Conservation (phyloP, 2,797 vertebrate genomes). For the Simalia tracyae region DNA sequence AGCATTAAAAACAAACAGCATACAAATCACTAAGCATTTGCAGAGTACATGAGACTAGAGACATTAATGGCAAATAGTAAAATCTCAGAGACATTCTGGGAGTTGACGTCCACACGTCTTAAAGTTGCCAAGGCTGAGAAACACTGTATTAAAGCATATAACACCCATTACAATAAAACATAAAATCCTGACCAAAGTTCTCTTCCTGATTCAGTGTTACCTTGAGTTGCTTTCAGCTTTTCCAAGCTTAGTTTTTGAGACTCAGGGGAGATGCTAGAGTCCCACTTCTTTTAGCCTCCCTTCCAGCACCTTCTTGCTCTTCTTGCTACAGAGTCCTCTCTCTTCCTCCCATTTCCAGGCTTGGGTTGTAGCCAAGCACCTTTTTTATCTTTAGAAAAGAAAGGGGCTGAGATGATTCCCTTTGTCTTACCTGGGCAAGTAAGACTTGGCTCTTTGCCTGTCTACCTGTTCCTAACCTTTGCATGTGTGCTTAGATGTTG, state of each 20-base stretch:
- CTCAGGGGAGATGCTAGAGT: background rate
- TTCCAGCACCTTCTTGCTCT: background rate
- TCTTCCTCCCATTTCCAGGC: background rate
- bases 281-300: background rate
- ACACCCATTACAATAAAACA: background rate
- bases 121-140: too few relatives aligned
- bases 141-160: background rate
- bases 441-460: background rate
- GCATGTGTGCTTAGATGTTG: background rate
- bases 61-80: background rate
- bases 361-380: background rate
- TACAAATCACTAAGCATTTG: background rate
- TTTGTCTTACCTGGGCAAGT: background rate
- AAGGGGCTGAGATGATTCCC: background rate
- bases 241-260: background rate
- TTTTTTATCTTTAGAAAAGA: background rate
- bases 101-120: too few relatives aligned
- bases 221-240: background rate
- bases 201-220: background rate
- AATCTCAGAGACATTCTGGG: background rate
- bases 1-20: background rate
- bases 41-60: background rate
- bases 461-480: background rate
- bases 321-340: background rate
- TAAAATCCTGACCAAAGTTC: background rate